These are phyloP conservation scores for Pituophis catenifer DNA, from an alignment of 2,113 vertebrate genomes.

Conservation along the genomic window DNA sequence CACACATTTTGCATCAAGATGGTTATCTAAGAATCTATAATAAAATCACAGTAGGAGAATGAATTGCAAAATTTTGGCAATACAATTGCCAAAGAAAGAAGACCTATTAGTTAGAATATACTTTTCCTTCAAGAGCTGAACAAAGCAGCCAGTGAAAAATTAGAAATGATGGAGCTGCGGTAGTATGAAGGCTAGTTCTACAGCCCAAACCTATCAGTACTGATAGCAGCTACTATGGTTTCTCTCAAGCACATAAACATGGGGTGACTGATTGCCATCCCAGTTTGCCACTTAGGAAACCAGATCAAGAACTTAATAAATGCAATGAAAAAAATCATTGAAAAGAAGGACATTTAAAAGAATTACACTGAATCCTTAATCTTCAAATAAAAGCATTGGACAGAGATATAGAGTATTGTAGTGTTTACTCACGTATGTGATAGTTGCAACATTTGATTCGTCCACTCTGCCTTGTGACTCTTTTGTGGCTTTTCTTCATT, in stretches of 20 bases:
- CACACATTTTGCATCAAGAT: neutral
- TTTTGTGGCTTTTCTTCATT: conserved; percentile 39
- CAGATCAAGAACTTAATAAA: neutral
- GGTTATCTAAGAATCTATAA: neutral
- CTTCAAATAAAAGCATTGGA: neutral
- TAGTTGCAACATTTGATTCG: conserved; percentile 37
- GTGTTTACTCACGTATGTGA: conserved; percentile 27
- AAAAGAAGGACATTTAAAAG: neutral
- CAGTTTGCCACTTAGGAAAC: neutral
- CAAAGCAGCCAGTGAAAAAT: neutral
- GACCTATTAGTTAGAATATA: neutral
- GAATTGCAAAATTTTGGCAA: neutral
- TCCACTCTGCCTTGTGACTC: conserved; percentile 26
- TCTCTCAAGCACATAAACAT: neutral
- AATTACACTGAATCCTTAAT: neutral
- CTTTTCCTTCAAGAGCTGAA: neutral
- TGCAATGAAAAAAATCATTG: neutral
- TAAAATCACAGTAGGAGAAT: neutral
- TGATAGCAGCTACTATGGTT: neutral
- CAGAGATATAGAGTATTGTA: neutral
- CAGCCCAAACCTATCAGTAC: neutral
- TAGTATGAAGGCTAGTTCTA: neutral
- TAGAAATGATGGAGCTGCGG: neutral
- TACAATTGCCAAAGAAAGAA: neutral
- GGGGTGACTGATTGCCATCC: neutral